Conservation (phyloP, 2,888 invertebrate genomes). For the Hyles lineata region DNA sequence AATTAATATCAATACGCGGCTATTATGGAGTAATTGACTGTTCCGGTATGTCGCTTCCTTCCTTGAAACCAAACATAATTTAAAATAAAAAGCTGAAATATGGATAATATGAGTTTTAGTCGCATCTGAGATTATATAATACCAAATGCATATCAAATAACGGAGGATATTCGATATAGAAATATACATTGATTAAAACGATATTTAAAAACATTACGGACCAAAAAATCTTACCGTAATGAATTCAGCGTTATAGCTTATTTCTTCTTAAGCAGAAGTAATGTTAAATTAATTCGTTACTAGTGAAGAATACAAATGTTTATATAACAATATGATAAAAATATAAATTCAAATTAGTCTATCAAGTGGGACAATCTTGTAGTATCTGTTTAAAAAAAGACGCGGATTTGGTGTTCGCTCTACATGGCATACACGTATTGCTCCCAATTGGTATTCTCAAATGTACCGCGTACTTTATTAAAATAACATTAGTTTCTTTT, state of each 20-base stretch:
- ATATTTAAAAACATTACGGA: no score
- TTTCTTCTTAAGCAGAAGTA: not conserved
- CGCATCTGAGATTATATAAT: not conserved
- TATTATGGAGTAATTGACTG: slow-evolving; percentile 18
- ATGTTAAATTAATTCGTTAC: not conserved
- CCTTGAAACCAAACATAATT: not conserved
- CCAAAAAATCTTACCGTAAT: not conserved
- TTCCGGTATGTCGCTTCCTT: slow-evolving; percentile 3
- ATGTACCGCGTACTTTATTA: slow-evolving; percentile 37
- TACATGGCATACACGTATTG: slow-evolving; percentile 42
- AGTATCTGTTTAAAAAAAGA: not conserved
- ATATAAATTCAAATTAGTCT: slow-evolving; percentile 15
- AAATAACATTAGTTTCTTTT: slow-evolving; percentile 28
- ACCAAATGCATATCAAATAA: not conserved
- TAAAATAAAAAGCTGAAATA: not conserved
- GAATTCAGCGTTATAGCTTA: not conserved
- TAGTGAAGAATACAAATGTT: not conserved
- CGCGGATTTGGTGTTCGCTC: slow-evolving; percentile 26
- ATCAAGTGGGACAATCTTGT: not conserved
- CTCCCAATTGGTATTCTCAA: slow-evolving; percentile 46
- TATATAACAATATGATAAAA: not conserved
- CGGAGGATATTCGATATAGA: not conserved
- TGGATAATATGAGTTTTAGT: not conserved
- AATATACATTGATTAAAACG: no score
- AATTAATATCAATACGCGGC: slow-evolving; percentile 33